These are phyloP conservation scores for Cryptocephalus primarius DNA, from an alignment of 2,888 invertebrate species.

Conservation along the genomic window DNA sequence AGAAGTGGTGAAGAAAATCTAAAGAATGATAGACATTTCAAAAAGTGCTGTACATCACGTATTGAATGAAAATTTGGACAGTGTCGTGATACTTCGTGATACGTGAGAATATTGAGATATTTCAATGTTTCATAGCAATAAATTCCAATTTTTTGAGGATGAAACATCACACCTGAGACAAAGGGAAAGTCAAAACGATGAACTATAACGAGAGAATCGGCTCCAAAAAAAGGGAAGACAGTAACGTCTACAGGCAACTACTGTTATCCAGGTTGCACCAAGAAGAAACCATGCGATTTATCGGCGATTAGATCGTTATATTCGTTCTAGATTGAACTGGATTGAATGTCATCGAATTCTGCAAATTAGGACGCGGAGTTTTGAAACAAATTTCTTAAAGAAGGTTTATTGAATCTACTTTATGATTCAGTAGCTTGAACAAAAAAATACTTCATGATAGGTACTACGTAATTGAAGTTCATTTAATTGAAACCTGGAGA, in stretches of 20 bases:
- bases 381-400: too few species aligned
- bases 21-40: not conserved
- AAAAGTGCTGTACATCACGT: not conserved
- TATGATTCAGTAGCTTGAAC: too few species aligned
- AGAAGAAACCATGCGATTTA: too few species aligned
- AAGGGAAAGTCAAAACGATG: not conserved
- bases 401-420: too few species aligned
- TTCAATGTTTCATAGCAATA: not conserved
- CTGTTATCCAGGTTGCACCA: too few species aligned
- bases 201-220: not conserved
- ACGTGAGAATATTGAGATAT: not conserved
- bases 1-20: conserved; percentile 1
- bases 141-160: not conserved
- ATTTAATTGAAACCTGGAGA: too few species aligned
- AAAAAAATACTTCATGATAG: too few species aligned
- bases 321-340: too few species aligned
- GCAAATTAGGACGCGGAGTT: too few species aligned
- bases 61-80: not conserved
- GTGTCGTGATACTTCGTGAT: not conserved
- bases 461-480: too few species aligned
- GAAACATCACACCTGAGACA: not conserved
- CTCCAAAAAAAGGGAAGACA: not conserved
- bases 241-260: not conserved
- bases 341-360: too few species aligned
- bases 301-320: too few species aligned